Base-by-base conservation (phyloP, 2,797 vertebrate species). In the Hoplostethus atlanticus region DNA sequence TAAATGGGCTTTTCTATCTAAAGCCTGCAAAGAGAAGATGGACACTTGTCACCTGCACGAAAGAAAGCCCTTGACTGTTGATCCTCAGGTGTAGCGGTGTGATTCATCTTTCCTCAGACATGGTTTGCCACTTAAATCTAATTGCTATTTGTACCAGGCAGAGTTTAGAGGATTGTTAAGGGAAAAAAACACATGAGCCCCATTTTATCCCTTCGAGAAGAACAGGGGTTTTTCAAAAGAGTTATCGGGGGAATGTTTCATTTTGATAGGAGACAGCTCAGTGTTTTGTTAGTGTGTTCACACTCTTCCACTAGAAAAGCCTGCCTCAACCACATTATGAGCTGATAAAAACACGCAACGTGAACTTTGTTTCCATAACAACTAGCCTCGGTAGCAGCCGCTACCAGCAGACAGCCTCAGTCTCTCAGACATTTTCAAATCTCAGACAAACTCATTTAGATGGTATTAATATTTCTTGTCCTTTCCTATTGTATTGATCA, bases 51-150 rank as follows among this genome's bases (percentile, higher is more conserved):
- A 17, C 63, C 53, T 59, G 38, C 28, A 6, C 52, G 55, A 7
- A 47, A 50, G 34, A 70, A 73, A 73, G 59, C 79, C 70, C 62
- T 83, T 58, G 69, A 69, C 70, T 70, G 59, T 52, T 64, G 64
- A 80, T 76, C 69, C 71, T 70, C 60, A 0, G 77, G 56, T 40
- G 72, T 38, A 50, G 63, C 11, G 50, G 34, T 51, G 66, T 38
- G 77, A 77, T 71, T 76, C 68, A 71, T 85, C 68, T 74, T 68
- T 38, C 46, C 71, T 77, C 56, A 40, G 68, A 91, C 84, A 86
- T 55, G 80, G 69, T 81, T 89, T 78, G 71, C 79, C 84, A 86
- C 87, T 89, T 79, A 77, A 55, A 72, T 68, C 36, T 28, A 68
- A 84, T 69, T 54, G 61, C 69, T 52, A 78, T 76, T 73, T 61